Conservation (phyloP, 2,888 invertebrate species). For the Synanthedon andrenaeformis region DNA sequence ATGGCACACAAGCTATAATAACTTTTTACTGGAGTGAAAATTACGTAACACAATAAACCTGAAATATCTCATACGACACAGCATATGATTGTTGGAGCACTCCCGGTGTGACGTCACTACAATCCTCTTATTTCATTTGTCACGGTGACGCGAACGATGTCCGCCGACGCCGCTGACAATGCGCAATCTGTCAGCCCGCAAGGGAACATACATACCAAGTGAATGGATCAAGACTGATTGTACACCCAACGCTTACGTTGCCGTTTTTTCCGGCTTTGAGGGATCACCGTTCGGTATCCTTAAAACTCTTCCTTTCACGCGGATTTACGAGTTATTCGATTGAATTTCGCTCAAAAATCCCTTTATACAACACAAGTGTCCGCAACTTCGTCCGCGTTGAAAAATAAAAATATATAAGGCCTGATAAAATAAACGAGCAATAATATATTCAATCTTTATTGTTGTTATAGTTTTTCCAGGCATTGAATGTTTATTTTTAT, state of each 20-base stretch:
- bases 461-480: too few relatives aligned
- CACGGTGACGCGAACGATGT: conserved; percentile 34
- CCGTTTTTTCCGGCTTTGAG: conserved; percentile 20
- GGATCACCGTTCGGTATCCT: conserved; percentile 6
- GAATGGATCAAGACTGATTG: conserved; percentile 6
- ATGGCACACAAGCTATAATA: too few relatives aligned
- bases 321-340: conserved; percentile 3
- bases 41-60: neutral
- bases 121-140: conserved; percentile 65
- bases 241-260: conserved; percentile 18
- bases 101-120: conserved; percentile 26
- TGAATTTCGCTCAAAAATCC: conserved; percentile 1
- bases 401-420: too few relatives aligned
- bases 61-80: conserved; percentile 8
- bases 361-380: neutral
- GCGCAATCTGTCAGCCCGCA: conserved; percentile 38
- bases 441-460: too few relatives aligned
- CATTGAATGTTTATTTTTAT: too few relatives aligned
- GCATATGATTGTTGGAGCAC: conserved; percentile 36
- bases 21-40: too few relatives aligned
- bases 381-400: neutral
- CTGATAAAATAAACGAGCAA: too few relatives aligned
- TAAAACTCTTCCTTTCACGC: conserved; percentile 9
- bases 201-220: conserved; percentile 3
- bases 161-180: conserved; percentile 42